Evolutionary conservation across 2,888 invertebrate species (phyloP), one percentile per base, ranked within the genome.

Genomic region (Hemicrepidius hirtus): DNA sequence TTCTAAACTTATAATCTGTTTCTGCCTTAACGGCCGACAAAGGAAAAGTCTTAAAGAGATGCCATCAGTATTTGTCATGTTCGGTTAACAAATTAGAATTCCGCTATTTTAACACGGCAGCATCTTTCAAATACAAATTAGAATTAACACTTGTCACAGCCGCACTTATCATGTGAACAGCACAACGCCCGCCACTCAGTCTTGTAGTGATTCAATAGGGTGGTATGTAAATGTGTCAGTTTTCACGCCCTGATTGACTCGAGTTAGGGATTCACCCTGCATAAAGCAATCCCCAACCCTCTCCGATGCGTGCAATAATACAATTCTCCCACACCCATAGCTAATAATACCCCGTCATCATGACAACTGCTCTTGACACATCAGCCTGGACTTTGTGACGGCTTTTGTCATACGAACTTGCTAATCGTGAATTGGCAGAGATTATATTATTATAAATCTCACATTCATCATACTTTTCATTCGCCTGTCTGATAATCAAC

Each of bases 221-320:
- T 84, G 85, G 84, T 84, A 85, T 85, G 85, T 85, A 85, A 85
- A 86, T 86, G 85, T 85, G 85, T 85, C 85, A 85, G 84, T 85
- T 85, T 86, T 85, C 85, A 86, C 85, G 85, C 85, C 84, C 84
- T 83, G 84, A 83, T 85, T 85, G 84, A 84, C 83, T 82, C 80
- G 80, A 81, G 81, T 80, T 79, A 71, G 72, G 76, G 71, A 71
- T 75, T 64, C 76, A 68, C 76, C 74, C 72, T 63, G 74, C 68
- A 60, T 62, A 55, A 67, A 65, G 72, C 71, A 74, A 70, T 66
- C 66, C 73, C 64, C 75, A 75, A 75, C 80, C 80, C 79, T 80
- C 80, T 79, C 80, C 74, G 77, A 79, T 78, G 80, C 79, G 77
- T 77, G 79, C 78, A 80, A 80, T 80, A 77, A 79, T 77, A 79